These are phyloP conservation scores for Micrasema minimum DNA, from an alignment of 1,140 invertebrate species.

Conservation along the genomic window DNA sequence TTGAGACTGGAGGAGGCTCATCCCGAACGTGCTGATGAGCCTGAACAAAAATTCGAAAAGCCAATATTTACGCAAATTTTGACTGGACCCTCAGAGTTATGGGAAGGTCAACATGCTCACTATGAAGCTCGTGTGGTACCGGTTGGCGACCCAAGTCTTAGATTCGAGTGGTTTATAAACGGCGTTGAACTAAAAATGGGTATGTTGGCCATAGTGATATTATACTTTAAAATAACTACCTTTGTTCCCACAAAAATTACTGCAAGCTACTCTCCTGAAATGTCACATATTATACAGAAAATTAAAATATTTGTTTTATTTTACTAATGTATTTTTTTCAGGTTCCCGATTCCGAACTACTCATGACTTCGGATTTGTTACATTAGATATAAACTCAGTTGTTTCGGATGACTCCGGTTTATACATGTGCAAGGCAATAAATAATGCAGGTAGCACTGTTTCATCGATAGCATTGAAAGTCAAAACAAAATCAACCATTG, in stretches of 20 bases:
- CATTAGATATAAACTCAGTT: conserved; percentile 88
- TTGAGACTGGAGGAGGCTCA: conserved; percentile 88
- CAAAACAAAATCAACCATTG: conserved; percentile 81
- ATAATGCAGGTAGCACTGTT: conserved; percentile 89
- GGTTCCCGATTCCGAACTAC: conserved; percentile 88
- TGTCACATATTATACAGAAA: no score
- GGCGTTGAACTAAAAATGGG: conserved; percentile 92
- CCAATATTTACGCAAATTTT: conserved; percentile 92
- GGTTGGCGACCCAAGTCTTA: conserved; percentile 89
- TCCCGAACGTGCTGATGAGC: conserved; percentile 73
- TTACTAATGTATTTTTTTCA: no score
- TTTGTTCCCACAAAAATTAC: no score
- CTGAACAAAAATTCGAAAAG: conserved; percentile 86
- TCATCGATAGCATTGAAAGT: conserved; percentile 90
- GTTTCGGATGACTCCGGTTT: conserved; percentile 91
- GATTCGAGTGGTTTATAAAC: conserved; percentile 95
- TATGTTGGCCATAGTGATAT: no score
- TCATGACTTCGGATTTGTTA: conserved; percentile 95
- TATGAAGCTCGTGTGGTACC: conserved; percentile 97
- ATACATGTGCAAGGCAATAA: conserved; percentile 93
- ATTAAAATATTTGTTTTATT: no score
- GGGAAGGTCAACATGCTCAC: conserved; percentile 94
- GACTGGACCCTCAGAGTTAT: conserved; percentile 89
- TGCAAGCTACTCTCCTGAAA: no score
- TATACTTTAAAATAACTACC: no score